These are phyloP conservation scores for Drosophila truncata DNA, from an alignment of 1,140 invertebrate genomes.

Conservation along the genomic window DNA sequence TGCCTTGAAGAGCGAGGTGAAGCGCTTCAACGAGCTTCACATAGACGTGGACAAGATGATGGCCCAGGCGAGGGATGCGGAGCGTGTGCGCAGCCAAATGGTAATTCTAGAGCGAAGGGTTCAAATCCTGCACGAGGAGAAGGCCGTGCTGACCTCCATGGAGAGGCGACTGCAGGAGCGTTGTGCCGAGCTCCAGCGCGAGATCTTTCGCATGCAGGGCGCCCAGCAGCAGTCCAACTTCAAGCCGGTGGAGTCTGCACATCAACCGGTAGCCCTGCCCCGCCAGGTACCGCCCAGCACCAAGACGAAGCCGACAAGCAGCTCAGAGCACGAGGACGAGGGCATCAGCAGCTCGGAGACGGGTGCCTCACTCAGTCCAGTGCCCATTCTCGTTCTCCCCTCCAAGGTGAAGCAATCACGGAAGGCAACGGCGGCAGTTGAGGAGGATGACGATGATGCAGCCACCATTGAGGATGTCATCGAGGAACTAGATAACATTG, in stretches of 20 bases:
- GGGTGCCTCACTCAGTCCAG: conserved; percentile 89
- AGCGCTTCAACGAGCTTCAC: conserved; percentile 89
- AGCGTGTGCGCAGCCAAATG: conserved; percentile 86
- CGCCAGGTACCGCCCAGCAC: conserved; percentile 71
- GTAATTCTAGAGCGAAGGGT: conserved; percentile 89
- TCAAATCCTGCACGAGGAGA: conserved; percentile 93
- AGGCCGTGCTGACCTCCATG: conserved; percentile 90
- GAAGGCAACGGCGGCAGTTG: conserved; percentile 4
- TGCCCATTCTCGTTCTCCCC: conserved; percentile 80
- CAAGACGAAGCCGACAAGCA: conserved; percentile 85
- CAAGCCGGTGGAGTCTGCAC: conserved; percentile 77
- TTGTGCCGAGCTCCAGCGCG: conserved; percentile 89
- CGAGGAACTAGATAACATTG: conserved; percentile 93
- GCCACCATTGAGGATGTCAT: conserved; percentile 95
- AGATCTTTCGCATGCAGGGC: conserved; percentile 85
- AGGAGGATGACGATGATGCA: conserved; percentile 88
- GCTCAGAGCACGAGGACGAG: conserved; percentile 93
- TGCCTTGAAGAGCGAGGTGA: conserved; percentile 88
- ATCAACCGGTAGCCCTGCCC: conserved; percentile 76
- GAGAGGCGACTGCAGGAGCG: conserved; percentile 92
- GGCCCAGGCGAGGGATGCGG: conserved; percentile 77
- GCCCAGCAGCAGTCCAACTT: conserved; percentile 76
- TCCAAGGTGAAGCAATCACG: conserved; percentile 70
- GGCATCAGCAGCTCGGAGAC: conserved; percentile 93
- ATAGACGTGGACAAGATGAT: conserved; percentile 89